A percentile compares a stretch with the other conserved stretches of the same genome.
Evolutionary conservation across 2,113 vertebrate genomes (phyloP).

Genomic region (Proterorhinus semilunaris): DNA sequence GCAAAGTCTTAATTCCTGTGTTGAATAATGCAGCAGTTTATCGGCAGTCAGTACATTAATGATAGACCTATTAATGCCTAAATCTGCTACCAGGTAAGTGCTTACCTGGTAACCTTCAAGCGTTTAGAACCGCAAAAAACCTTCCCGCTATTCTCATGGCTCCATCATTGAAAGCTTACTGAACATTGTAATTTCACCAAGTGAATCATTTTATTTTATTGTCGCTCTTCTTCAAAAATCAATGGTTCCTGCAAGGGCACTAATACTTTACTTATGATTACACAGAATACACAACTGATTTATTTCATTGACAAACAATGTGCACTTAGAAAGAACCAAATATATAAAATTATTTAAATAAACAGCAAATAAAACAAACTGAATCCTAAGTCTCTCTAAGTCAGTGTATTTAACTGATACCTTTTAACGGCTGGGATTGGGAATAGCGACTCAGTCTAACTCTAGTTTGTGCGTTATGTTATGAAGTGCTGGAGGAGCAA

Average conservation of each 20-base stretch:
- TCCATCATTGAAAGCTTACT: neutral
- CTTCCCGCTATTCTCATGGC: neutral
- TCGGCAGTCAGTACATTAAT: conserved; percentile 3
- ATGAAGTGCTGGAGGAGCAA: neutral
- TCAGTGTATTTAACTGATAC: too few relatives aligned
- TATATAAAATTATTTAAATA: too few relatives aligned
- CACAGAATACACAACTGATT: too few relatives aligned
- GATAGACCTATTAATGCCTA: neutral
- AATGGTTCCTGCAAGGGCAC: too few relatives aligned
- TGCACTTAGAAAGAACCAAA: too few relatives aligned
- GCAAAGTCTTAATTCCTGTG: neutral
- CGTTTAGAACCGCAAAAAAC: conserved; percentile 50
- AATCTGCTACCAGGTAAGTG: neutral
- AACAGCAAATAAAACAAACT: neutral
- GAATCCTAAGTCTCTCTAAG: neutral
- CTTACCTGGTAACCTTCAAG: conserved; percentile 45
- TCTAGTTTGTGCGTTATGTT: neutral
- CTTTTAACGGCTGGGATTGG: neutral
- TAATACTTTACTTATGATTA: too few relatives aligned
- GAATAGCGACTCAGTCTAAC: neutral
- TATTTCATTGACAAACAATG: too few relatives aligned
- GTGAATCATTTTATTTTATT: too few relatives aligned
- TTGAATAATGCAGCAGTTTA: conserved; percentile 11
- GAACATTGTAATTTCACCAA: neutral
- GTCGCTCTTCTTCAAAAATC: too few relatives aligned